phyloP scores from a whole-genome alignment of 2,888 invertebrate species.

The Mythimna loreyi region DNA sequence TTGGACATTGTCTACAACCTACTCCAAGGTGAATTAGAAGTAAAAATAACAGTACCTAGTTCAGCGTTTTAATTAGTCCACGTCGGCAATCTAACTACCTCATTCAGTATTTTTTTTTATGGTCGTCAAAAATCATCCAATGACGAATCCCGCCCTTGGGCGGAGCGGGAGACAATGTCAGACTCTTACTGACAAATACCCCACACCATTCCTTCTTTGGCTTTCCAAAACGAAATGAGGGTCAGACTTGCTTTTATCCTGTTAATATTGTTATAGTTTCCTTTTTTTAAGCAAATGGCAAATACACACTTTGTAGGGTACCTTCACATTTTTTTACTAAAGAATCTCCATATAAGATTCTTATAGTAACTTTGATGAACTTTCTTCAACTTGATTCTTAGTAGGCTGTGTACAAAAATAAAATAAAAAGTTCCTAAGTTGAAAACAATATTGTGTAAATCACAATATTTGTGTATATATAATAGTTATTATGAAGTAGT shows the following conservation, averaged over 20 bases:
- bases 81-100: slow-evolving; percentile 38
- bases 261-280: not conserved
- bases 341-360: not conserved
- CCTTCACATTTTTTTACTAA: not conserved
- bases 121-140: no score
- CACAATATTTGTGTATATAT: not conserved
- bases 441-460: not conserved
- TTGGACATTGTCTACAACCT: not conserved
- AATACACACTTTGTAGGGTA: not conserved
- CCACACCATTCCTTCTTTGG: no score
- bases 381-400: not conserved
- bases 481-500: no score
- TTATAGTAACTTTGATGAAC: not conserved
- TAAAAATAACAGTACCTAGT: slow-evolving; percentile 2
- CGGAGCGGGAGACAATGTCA: no score
- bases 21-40: slow-evolving; percentile 25
- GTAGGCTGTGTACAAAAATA: not conserved
- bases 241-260: slow-evolving; percentile 19
- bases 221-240: no score
- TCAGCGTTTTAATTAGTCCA: slow-evolving; percentile 10
- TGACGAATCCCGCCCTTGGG: no score
- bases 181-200: no score
- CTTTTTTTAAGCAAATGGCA: slow-evolving; percentile 1
- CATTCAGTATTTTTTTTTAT: no score
- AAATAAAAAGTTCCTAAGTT: not conserved